Evolutionary conservation across 2,113 vertebrate genomes (phyloP).

Genomic region (Tretioscincus oriximinensis): DNA sequence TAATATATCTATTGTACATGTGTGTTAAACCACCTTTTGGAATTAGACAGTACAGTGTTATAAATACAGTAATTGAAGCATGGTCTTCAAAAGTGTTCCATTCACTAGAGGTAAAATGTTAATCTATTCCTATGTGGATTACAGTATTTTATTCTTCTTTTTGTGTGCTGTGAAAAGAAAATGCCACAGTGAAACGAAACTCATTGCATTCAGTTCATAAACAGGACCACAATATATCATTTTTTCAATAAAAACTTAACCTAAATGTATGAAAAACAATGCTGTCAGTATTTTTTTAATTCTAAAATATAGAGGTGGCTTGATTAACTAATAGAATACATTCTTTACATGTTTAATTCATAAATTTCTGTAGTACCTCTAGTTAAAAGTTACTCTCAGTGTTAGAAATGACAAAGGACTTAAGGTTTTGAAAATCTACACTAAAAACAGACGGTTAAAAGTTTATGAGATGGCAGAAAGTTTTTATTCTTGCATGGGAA

Average conservation of each 20-base stretch:
- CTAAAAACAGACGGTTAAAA: background rate
- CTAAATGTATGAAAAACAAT: background rate
- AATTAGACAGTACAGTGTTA: background rate
- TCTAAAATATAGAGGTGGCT: background rate
- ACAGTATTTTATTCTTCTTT: background rate
- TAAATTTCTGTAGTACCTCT: background rate
- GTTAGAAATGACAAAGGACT: background rate
- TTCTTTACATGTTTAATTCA: background rate
- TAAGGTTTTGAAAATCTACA: background rate
- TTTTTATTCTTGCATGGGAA: constrained; percentile 2
- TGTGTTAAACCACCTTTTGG: background rate
- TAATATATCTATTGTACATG: background rate
- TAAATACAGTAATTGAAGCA: background rate
- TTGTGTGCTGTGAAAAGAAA: background rate
- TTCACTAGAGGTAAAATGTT: background rate
- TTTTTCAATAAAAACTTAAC: constrained; percentile 31
- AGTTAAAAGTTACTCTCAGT: background rate
- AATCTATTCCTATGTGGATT: background rate
- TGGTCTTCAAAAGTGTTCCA: background rate
- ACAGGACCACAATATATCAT: constrained; percentile 44
- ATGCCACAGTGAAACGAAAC: constrained; percentile 29
- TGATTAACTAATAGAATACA: background rate
- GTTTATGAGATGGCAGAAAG: background rate
- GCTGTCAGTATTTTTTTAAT: constrained; percentile 13
- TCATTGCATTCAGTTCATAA: constrained; percentile 53